Evolutionary conservation across 2,797 vertebrate genomes (phyloP), one percentile per base, ranked within the genome.

Genomic region (Labroides dimidiatus): DNA sequence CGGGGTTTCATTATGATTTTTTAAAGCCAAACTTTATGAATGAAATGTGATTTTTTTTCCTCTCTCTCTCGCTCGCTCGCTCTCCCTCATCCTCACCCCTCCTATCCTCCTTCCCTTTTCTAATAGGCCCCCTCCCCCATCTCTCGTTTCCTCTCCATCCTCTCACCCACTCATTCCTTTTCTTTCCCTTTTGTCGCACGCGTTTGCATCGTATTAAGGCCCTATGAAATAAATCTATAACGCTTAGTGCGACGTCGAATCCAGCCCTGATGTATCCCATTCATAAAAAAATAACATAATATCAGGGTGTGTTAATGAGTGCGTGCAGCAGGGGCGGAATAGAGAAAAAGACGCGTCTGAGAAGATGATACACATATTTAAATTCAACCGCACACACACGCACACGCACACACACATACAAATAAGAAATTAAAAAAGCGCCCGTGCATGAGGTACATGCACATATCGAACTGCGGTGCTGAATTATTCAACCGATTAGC

Each of bases 11-110:
- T 95, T 95, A 94, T 94, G 93, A 94, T 95, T 95, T 86, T 95
- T 95, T 95, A 94, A 94, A 94, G 92, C 91, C 92, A 91, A 95
- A 95, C 93, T 95, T 95, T 95, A 95, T 95, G 94, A 95, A 95
- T 95, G 93, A 94, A 95, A 95, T 94, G 93, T 90, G 94, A 93
- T 94, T 94, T 93, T 93, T 91, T 78, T 89, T 9, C 8, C 30
- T 33, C 30, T 30, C n/a, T 11, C 45, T 70, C 80, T 81, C 84
- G 59, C 89, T 88, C 77, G 72, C 88, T 89, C 89, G 43, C 89
- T 84, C 82, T 86, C 89, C 78, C 89, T 89, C 85, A 73, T 81
- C 88, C 86, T 86, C 87, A 85, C 88, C 89, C 84, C 82, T 88
- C 89, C 84, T 88, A 90, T 89, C 82, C 85, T 84, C 84, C 86